phyloP scores from a whole-genome alignment of 2,888 invertebrate genomes.

The Prosapia bicincta region DNA sequence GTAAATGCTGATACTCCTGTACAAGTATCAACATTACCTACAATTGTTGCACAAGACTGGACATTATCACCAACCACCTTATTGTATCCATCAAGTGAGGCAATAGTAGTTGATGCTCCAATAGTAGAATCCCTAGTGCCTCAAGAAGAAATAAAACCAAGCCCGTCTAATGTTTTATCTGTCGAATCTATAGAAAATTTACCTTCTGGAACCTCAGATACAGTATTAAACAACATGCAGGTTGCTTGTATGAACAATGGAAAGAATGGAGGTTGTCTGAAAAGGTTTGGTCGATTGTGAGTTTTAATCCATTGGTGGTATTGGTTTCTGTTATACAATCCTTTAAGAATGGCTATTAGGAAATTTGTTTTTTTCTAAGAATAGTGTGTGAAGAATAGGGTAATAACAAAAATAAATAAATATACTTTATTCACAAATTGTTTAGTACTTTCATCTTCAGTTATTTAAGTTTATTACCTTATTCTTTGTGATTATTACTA shows the following conservation, averaged over 20 bases:
- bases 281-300: background rate
- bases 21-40: background rate
- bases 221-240: background rate
- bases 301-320: background rate
- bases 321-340: too few species aligned
- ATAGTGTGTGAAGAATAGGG: too few species aligned
- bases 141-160: background rate
- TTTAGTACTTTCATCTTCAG: too few species aligned
- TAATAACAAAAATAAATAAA: too few species aligned
- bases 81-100: background rate
- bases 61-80: background rate
- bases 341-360: too few species aligned
- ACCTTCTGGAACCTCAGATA: background rate
- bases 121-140: background rate
- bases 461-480: too few species aligned
- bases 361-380: too few species aligned
- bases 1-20: background rate
- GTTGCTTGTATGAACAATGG: background rate
- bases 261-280: background rate
- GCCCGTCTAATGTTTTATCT: background rate
- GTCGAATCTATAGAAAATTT: background rate
- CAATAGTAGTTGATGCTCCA: background rate
- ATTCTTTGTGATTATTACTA: too few species aligned
- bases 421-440: too few species aligned
- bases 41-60: background rate